These are phyloP conservation scores for Rhipidura dahli DNA, from an alignment of 2,113 vertebrate genomes.

Conservation along the genomic window DNA sequence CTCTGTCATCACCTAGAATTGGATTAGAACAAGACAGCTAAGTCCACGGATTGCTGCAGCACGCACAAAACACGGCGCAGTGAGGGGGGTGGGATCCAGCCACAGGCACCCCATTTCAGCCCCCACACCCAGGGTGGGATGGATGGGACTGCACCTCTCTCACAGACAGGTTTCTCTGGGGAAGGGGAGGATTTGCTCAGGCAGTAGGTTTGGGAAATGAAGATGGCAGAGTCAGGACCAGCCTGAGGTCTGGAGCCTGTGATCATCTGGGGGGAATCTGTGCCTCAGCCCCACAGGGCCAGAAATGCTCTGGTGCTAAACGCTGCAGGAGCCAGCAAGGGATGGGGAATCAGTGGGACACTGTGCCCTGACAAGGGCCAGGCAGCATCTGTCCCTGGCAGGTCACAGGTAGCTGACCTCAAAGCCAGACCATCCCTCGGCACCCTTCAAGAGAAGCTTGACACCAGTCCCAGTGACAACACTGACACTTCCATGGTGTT, in stretches of 20 bases:
- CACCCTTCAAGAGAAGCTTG: neutral
- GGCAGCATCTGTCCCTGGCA: neutral
- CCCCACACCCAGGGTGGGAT: neutral
- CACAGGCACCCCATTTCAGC: neutral
- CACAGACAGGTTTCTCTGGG: neutral
- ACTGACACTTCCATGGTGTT: neutral
- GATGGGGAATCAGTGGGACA: neutral
- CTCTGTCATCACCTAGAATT: constrained; percentile 93
- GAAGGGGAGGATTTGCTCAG: neutral
- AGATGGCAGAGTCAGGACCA: neutral
- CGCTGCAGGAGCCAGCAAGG: neutral
- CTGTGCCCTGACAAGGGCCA: neutral
- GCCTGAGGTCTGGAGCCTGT: neutral
- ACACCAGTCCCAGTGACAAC: neutral
- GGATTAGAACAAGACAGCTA: constrained; percentile 66
- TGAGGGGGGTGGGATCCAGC: neutral
- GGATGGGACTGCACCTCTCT: neutral
- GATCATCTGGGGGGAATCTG: no score
- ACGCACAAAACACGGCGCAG: accelerated
- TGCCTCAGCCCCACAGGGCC: neutral
- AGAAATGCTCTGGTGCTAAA: neutral
- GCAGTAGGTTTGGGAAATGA: neutral
- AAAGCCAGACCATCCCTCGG: neutral
- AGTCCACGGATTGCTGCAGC: neutral
- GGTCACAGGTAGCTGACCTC: neutral